Percentiles rank a stretch among this genome's conserved stretches.
These are phyloP conservation scores for Miniopterus natalensis DNA, from an alignment of 2,113 vertebrate species.

Conservation along the genomic window DNA sequence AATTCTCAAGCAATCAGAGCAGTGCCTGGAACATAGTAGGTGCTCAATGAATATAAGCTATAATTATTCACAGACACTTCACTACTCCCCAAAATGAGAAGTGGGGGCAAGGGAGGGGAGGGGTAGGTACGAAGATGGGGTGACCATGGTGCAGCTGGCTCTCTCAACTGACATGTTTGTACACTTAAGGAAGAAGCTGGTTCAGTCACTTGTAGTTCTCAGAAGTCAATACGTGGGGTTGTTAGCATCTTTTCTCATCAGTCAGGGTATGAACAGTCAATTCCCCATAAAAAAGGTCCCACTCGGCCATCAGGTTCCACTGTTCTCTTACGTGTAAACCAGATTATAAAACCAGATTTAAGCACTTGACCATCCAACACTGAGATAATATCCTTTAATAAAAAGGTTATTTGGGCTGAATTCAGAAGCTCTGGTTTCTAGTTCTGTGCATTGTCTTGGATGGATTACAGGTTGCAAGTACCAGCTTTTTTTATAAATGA, in stretches of 20 bases:
- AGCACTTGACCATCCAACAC: not conserved
- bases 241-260: not conserved
- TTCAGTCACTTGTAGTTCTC: not conserved
- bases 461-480: not conserved
- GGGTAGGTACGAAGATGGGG: not conserved
- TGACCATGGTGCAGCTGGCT: not conserved
- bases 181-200: not conserved
- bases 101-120: not conserved
- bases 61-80: not conserved
- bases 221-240: not conserved
- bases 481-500: not conserved
- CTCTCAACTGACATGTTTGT: not conserved
- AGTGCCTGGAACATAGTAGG: not conserved
- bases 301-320: not conserved
- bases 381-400: not conserved
- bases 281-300: not conserved
- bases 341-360: not conserved
- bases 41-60: not conserved
- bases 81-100: not conserved
- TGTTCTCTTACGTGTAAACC: not conserved
- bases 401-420: not conserved
- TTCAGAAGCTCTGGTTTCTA: not conserved
- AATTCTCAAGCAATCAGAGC: not conserved
- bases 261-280: not conserved
- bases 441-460: not conserved